Conservation (phyloP, 2,888 invertebrate species). For the Stenotaenia linearis region DNA sequence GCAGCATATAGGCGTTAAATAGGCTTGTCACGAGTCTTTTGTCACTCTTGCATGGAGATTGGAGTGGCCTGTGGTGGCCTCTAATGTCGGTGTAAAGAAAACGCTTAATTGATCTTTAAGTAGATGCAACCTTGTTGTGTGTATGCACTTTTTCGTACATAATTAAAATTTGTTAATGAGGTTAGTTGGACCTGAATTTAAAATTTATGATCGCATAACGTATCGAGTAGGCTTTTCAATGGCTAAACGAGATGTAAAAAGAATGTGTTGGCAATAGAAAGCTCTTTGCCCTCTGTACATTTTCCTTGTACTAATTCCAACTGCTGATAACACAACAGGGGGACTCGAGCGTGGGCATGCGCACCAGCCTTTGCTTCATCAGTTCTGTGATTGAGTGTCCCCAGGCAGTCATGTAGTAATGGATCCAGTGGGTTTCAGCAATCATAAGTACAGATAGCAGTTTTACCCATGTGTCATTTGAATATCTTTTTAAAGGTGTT, state of each 20-base stretch:
- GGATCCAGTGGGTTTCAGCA: conserved; percentile 19
- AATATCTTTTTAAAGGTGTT: conserved; percentile 5
- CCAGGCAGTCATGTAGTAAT: conserved; percentile 19
- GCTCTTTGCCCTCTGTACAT: not conserved
- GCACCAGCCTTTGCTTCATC: not conserved
- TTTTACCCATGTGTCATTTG: conserved; percentile 1
- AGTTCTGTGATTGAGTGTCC: conserved; percentile 19
- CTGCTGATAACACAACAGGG: conserved; percentile 1
- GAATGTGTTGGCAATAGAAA: not conserved
- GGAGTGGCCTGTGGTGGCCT: conserved; percentile 1
- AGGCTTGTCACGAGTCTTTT: conserved; percentile 10
- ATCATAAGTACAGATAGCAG: conserved; percentile 11
- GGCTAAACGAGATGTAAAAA: too few relatives aligned
- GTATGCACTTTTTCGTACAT: not conserved
- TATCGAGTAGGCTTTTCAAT: too few relatives aligned
- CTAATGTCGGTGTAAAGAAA: not conserved
- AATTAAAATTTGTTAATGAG: not conserved
- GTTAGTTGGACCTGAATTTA: too few relatives aligned
- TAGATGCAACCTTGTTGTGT: not conserved
- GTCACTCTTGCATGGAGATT: conserved; percentile 8
- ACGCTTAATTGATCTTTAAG: not conserved
- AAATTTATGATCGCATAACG: too few relatives aligned
- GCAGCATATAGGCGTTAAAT: not conserved
- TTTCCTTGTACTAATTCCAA: not conserved
- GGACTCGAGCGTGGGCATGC: not conserved